Conservation (phyloP, 2,113 vertebrate species). For the Pelodiscus sinensis region DNA sequence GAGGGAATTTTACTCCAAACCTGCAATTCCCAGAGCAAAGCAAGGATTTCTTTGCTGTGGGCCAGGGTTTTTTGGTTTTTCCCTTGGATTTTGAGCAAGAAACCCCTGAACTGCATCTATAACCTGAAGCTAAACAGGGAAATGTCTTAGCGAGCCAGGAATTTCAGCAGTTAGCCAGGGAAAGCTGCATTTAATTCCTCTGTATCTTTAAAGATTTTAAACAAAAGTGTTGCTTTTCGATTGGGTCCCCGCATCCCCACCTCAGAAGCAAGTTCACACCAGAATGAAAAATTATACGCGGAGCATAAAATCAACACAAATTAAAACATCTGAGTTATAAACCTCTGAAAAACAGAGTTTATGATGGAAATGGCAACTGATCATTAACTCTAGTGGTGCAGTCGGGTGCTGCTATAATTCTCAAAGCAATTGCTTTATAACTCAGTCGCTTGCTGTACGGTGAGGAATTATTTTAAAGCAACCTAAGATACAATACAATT, state of each 20-base stretch:
- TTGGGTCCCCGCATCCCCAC: not conserved
- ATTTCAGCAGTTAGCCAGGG: not conserved
- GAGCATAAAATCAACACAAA: not conserved
- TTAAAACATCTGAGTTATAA: not conserved
- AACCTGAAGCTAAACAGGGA: not conserved
- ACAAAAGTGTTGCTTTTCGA: not conserved
- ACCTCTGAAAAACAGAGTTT: not conserved
- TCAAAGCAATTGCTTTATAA: not conserved
- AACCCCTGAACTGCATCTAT: not conserved
- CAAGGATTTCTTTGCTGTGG: not conserved
- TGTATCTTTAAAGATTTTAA: not conserved
- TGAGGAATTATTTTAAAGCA: not conserved
- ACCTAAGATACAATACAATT: not conserved
- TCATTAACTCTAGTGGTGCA: not conserved
- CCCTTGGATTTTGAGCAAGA: not conserved
- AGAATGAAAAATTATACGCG: rapidly evolving
- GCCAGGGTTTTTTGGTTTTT: not conserved
- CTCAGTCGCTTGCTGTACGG: rapidly evolving
- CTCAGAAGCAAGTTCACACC: not conserved
- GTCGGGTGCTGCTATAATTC: not conserved
- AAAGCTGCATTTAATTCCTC: not conserved
- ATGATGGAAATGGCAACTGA: not conserved
- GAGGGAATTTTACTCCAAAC: not conserved
- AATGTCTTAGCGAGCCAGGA: not conserved
- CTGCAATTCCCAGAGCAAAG: not conserved